These are phyloP conservation scores for Coenonympha arcania DNA, from an alignment of 2,888 invertebrate genomes.

Conservation along the genomic window DNA sequence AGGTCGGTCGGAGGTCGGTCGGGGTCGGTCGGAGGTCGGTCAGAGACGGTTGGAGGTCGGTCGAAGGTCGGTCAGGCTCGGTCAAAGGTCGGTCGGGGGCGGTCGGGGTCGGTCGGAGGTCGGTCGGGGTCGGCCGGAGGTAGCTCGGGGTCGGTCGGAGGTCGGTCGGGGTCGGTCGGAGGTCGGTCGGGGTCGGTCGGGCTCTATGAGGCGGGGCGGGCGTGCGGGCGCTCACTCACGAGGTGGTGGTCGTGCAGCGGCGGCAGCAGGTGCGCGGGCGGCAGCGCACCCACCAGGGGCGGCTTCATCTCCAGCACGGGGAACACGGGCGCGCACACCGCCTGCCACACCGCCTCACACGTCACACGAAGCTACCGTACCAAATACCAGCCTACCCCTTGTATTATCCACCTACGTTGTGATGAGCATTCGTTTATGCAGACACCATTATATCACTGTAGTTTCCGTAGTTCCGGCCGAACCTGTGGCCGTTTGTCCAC, in stretches of 20 bases:
- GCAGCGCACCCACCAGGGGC: slow-evolving; percentile 69
- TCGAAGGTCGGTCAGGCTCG: slow-evolving; percentile 29
- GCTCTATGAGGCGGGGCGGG: slow-evolving; percentile 41
- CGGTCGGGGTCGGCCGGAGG: slow-evolving; percentile 15
- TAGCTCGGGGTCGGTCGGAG: too few relatives aligned
- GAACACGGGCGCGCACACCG: slow-evolving; percentile 70
- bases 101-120: too few relatives aligned
- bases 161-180: neutral
- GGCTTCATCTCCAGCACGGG: slow-evolving; percentile 74
- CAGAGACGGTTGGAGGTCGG: too few relatives aligned
- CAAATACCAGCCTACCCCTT: slow-evolving; percentile 85
- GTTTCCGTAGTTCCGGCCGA: too few relatives aligned
- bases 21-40: slow-evolving; percentile 15
- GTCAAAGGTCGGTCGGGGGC: too few relatives aligned
- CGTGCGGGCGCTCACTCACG: slow-evolving; percentile 55
- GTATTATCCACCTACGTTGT: too few relatives aligned
- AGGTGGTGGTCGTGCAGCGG: slow-evolving; percentile 79
- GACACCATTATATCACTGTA: too few relatives aligned
- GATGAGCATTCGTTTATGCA: too few relatives aligned
- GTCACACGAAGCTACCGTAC: slow-evolving; percentile 79
- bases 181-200: slow-evolving; percentile 15
- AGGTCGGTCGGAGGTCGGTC: slow-evolving; percentile 3
- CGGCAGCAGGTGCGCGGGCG: slow-evolving; percentile 73
- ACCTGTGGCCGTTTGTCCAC: too few relatives aligned
- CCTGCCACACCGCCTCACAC: slow-evolving; percentile 41